Evolutionary conservation across 2,113 vertebrate species (phyloP), one percentile per base, ranked within the genome.

Genomic region (Pterocles burchelli): DNA sequence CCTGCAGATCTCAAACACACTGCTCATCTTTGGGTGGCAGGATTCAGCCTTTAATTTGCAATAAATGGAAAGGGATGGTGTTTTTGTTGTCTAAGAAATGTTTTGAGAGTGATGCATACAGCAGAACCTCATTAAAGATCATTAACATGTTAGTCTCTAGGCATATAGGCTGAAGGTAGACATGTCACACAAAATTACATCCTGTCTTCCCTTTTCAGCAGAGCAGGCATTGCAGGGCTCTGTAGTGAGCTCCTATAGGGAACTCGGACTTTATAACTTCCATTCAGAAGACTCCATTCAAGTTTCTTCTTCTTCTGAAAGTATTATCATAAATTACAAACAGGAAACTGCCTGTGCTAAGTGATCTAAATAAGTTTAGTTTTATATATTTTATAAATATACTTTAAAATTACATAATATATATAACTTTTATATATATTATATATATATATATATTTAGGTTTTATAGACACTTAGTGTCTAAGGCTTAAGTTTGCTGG

Each of bases 41-140:
- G 61, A 88, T 88, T 93, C 45, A 41, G 65, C 65, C 68, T 83
- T 86, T 90, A 75, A 86, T 92, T 81, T 94, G 57, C 43, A 86
- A 36, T 58, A 83, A 91, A 78, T 75, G 24, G 34, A 75, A 49
- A 22, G n/a, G 43, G 38, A 18, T 48, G 33, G 21, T 57, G 51
- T 77, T 94, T 26, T 59, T 78, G 55, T 77, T 74, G 17, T 65
- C 59, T 65, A 41, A 81, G 45, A 77, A 78, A 17, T 28, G 48
- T 93, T 88, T 84, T 90, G 57, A 84, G 85, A 55, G 48, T 36
- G 59, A 45, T 71, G 68, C 41, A 28, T 61, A 13, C 29, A 57
- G 61, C 63, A 74, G 65, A 95, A 84, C 29, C 59, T 93, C 20
- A 7, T 86, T 87, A 84, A 77, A 81, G 68, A 41, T 62, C 45